phyloP scores from a whole-genome alignment of 2,113 vertebrate species.

The Trachemys scripta region DNA sequence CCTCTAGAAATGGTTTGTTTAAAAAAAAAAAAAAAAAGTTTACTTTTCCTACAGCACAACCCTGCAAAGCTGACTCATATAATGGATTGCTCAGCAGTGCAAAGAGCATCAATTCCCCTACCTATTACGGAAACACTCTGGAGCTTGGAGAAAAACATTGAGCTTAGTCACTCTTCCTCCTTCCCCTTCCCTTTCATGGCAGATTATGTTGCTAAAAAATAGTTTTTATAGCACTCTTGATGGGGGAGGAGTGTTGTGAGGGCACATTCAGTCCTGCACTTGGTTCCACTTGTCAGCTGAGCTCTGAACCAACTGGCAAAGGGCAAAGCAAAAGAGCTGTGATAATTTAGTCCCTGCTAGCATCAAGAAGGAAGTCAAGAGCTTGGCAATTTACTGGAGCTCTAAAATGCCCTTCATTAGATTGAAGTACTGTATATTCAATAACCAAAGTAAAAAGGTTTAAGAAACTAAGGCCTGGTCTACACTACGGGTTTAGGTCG shows the following conservation, averaged over 20 bases:
- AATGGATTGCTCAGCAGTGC: slow-evolving; percentile 25
- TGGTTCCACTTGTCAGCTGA: not conserved
- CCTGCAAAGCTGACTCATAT: slow-evolving; percentile 51
- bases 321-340: not conserved
- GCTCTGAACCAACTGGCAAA: not conserved
- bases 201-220: not conserved
- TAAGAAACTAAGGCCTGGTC: not conserved
- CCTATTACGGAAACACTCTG: not conserved
- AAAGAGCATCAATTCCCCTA: slow-evolving; percentile 4
- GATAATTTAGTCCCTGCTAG: not conserved
- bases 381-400: not conserved
- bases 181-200: not conserved
- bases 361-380: not conserved
- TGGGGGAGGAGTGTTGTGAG: not conserved
- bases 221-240: not conserved
- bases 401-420: not conserved
- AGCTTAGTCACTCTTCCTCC: not conserved
- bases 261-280: not conserved
- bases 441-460: not conserved
- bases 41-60: slow-evolving; percentile 10
- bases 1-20: slow-evolving; percentile 16
- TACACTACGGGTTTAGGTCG: too few species aligned
- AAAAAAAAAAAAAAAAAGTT: slow-evolving; percentile 9
- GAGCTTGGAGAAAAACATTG: not conserved
- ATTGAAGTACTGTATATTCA: not conserved